Conservation (phyloP, 2,888 invertebrate species). For the Pristionchus fissidentatus region DNA sequence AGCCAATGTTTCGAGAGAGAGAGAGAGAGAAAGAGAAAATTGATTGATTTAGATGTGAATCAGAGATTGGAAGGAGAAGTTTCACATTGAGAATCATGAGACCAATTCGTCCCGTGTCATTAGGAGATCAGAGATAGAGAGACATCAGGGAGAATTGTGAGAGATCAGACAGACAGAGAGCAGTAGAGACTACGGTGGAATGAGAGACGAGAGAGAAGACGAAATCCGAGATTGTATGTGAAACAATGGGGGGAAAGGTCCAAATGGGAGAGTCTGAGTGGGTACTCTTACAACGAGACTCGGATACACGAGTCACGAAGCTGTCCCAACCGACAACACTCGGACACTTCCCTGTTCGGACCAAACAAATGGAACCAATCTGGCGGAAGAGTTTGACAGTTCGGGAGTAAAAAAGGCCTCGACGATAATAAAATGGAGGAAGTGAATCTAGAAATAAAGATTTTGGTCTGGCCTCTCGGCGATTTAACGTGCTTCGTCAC, state of each 20-base stretch:
- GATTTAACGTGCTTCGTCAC: slow-evolving; percentile 6
- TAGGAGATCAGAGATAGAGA: neutral
- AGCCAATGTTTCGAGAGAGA: too few relatives aligned
- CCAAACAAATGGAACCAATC: too few relatives aligned
- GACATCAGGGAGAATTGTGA: neutral
- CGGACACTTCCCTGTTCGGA: too few relatives aligned
- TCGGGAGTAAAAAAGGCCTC: too few relatives aligned
- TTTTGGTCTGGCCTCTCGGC: neutral
- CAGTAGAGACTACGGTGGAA: slow-evolving; percentile 16
- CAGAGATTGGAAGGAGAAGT: neutral
- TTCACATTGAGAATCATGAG: slow-evolving; percentile 19
- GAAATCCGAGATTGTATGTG: neutral
- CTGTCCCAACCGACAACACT: too few relatives aligned
- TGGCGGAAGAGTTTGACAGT: too few relatives aligned
- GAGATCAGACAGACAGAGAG: neutral
- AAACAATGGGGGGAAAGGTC: neutral
- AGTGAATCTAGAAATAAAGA: too few relatives aligned
- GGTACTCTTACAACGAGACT: slow-evolving; percentile 28
- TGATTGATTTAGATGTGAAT: neutral
- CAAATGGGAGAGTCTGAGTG: slow-evolving; percentile 4
- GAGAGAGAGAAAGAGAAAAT: too few relatives aligned
- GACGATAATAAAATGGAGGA: too few relatives aligned
- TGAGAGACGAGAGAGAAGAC: neutral
- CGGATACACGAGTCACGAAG: too few relatives aligned
- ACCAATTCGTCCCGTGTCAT: slow-evolving; percentile 5